phyloP scores from a whole-genome alignment of 2,888 invertebrate species.

The Torymus tubicola region DNA sequence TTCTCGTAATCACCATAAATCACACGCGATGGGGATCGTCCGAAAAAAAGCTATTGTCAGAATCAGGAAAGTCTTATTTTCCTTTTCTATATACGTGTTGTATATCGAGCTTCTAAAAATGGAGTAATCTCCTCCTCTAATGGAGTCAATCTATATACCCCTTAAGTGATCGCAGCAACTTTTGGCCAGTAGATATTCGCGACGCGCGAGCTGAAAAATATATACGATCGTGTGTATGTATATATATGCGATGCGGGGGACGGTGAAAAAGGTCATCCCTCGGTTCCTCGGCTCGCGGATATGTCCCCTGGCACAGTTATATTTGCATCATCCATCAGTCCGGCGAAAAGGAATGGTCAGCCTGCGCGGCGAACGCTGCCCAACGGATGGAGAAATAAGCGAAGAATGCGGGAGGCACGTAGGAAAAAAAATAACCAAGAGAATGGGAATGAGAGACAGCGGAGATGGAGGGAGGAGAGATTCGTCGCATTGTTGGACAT shows the following conservation, averaged over 20 bases:
- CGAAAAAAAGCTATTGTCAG: no score
- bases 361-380: not conserved
- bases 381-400: slow-evolving; percentile 48
- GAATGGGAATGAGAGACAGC: slow-evolving; percentile 48
- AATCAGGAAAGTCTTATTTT: no score
- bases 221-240: not conserved
- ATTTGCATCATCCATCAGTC: slow-evolving; percentile 75
- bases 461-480: slow-evolving; percentile 54
- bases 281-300: not conserved
- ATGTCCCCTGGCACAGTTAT: slow-evolving; percentile 66
- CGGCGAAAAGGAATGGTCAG: slow-evolving; percentile 45
- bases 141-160: slow-evolving; percentile 12
- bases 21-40: not conserved
- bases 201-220: not conserved
- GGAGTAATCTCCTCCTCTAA: slow-evolving; percentile 14
- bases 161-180: no score
- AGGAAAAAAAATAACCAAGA: slow-evolving; percentile 19
- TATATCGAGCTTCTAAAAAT: not conserved
- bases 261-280: slow-evolving; percentile 12
- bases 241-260: not conserved
- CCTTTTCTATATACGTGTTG: no score
- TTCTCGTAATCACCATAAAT: slow-evolving; percentile 3
- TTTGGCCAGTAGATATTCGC: not conserved
- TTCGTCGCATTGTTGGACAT: slow-evolving; percentile 72
- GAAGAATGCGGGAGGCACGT: slow-evolving; percentile 33